Evolutionary conservation across 2,797 vertebrate genomes (phyloP), one percentile per base, ranked within the genome.

Genomic region (Gouania willdenowi): DNA sequence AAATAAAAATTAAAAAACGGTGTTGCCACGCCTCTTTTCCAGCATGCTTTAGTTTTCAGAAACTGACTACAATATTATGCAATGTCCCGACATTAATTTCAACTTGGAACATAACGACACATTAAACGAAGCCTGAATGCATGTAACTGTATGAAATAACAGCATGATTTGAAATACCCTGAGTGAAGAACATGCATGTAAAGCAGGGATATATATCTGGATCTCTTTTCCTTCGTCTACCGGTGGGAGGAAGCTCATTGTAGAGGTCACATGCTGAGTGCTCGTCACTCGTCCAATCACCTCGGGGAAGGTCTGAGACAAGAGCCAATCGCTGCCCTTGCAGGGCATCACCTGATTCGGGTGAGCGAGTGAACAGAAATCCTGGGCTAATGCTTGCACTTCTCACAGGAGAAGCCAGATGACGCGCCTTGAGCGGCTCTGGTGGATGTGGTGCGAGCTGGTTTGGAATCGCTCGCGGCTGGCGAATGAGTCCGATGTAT

Each of bases 341-440:
- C 93, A 91, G 91, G 88, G 81, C 41, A 28, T 91, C 91, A 86
- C 84, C 88, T 85, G 86, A 86, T 1, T 0, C 39, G 47, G 92
- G 89, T 88, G 91, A 90, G 92, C 88, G 91, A 88, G 89, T 72
- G 87, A 89, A 92, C 87, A 89, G 90, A 77, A 63, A 93, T 3
- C 0, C 16, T 36, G 56, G 66, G 63, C 53, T 37, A 0, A 0
- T 0, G 73, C 43, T 32, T 4, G 28, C 25, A 16, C 5, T 1
- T 3, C 8, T 14, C 22, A 10, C 50, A 55, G 58, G 30, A 62
- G 50, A 54, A 49, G n/a, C 30, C 23, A 32, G 34, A 1, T 1
- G 39, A 21, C 1, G 44, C 21, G 5, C 22, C 2, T 19, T 12
- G 19, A n/a, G n/a, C 14, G 5, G 7, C 17, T 0, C 34, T 2